Base-by-base conservation (phyloP, 2,888 invertebrate species). In the Barypeithes pellucidus region DNA sequence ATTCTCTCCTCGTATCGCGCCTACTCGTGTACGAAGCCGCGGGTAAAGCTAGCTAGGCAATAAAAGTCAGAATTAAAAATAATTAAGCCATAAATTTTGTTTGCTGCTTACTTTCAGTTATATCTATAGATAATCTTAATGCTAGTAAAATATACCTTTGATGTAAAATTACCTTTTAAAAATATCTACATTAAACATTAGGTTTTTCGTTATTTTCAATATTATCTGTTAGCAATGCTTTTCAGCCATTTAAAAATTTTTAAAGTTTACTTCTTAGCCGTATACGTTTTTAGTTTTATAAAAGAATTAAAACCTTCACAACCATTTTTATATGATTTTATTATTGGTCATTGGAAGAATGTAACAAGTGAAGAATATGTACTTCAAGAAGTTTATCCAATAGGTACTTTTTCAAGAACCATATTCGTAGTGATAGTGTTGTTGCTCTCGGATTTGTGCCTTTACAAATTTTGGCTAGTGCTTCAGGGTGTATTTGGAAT, bases 201-300 rank as follows among this genome's bases (percentile, higher is more conserved):
- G 2, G 2, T 4, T 16, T 16, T 16, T 43, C n/a, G 16, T 43
- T 16, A 12, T 43, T 1, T 16, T n/a, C n/a, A n/a, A n/a, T n/a
- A n/a, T n/a, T n/a, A n/a, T n/a, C n/a, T 2, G 7, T 22, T 12
- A 3, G n/a, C 12, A 36, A 57, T 57, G 54, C 18, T 57, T 57
- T 33, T 36, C 14, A 3, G 18, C 33, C 9, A 14, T 33, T 18
- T 24, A 3, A 57, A 57, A 57, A 0, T 65, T n/a, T 36, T n/a
- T 20, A 33, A 50, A 20, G 18, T 65, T 36, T 65, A 65, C 45
- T 65, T 65, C 36, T 33, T 22, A 29, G n/a, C 63, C 0, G 50
- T 63, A 20, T 63, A 63, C 14, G 36, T 47, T 63, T 63, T 63
- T 36, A 63, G 47, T 33, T 50, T 63, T 63, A 9, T 47, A 29